phyloP scores from a whole-genome alignment of 2,797 vertebrate species.

The Gymnothorax javanicus region DNA sequence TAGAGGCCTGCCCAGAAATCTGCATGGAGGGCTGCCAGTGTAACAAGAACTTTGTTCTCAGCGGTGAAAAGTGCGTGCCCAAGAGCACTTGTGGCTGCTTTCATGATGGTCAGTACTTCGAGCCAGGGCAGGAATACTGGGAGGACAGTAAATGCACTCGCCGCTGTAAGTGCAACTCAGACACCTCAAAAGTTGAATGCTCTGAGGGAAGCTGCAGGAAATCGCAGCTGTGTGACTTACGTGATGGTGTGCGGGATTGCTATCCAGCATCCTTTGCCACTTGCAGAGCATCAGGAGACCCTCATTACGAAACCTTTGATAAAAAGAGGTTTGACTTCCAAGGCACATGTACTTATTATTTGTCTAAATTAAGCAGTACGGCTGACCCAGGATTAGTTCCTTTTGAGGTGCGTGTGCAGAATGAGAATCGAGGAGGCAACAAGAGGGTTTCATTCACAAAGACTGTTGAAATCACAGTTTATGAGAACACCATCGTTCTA shows the following conservation, averaged over 20 bases:
- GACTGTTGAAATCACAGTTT: background rate
- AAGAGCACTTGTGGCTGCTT: conserved; percentile 64
- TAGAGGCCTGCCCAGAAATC: conserved; percentile 57
- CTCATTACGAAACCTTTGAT: conserved; percentile 73
- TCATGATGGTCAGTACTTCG: conserved; percentile 58
- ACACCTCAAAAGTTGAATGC: conserved; percentile 53
- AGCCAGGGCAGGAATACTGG: conserved; percentile 64
- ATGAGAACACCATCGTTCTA: conserved; percentile 61
- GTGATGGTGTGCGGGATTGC: conserved; percentile 41
- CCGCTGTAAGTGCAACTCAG: conserved; percentile 58
- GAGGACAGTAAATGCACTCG: conserved; percentile 53
- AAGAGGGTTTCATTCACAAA: conserved; percentile 61
- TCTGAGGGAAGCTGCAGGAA: conserved; percentile 10
- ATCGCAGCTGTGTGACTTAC: conserved; percentile 35
- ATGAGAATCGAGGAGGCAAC: conserved; percentile 56
- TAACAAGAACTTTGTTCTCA: conserved; percentile 63
- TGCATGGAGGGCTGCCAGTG: conserved; percentile 72
- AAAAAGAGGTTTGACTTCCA: conserved; percentile 65
- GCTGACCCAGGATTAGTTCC: conserved; percentile 45
- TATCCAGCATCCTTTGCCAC: conserved; percentile 51
- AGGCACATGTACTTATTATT: conserved; percentile 71
- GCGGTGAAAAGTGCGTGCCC: conserved; percentile 58
- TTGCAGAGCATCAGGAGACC: conserved; percentile 72
- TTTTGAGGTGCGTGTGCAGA: conserved; percentile 70
- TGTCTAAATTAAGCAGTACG: conserved; percentile 39